Conservation (phyloP, 2,797 vertebrate species). For the Lerista edwardsae region DNA sequence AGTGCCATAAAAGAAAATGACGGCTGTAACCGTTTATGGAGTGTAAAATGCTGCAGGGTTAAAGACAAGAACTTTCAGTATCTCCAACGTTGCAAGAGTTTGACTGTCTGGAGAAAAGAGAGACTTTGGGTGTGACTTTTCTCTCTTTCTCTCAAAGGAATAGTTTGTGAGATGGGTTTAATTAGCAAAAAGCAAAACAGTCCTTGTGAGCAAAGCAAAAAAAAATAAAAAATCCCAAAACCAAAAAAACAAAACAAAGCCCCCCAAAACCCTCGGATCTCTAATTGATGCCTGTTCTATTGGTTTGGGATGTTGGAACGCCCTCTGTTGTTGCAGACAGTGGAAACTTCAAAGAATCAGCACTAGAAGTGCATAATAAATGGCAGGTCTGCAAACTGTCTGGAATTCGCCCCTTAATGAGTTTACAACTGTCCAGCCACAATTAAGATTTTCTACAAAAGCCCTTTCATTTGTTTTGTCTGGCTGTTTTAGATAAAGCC, state of each 20-base stretch:
- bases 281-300: conserved; percentile 69
- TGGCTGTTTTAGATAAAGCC: conserved; percentile 87
- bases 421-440: conserved; percentile 94
- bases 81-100: conserved; percentile 65
- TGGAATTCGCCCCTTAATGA: conserved; percentile 97
- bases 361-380: conserved; percentile 93
- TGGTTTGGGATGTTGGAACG: conserved; percentile 83
- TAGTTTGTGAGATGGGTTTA: conserved; percentile 48
- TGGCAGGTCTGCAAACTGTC: conserved; percentile 94
- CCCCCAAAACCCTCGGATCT: too few relatives aligned
- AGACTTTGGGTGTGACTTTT: not conserved
- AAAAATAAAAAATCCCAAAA: not conserved
- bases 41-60: conserved; percentile 90
- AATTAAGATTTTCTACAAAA: conserved; percentile 88
- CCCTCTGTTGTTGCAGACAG: conserved; percentile 86
- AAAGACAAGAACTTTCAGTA: conserved; percentile 74
- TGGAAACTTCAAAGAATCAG: conserved; percentile 87
- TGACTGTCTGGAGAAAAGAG: conserved; percentile 16
- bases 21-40: conserved; percentile 95
- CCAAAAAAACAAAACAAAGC: too few relatives aligned
- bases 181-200: conserved; percentile 52
- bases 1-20: conserved; percentile 96
- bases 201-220: conserved; percentile 39
- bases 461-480: conserved; percentile 89
- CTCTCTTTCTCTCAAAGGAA: not conserved